Conservation (phyloP, 1,140 invertebrate genomes). For the Trypoxylus dichotomus region DNA sequence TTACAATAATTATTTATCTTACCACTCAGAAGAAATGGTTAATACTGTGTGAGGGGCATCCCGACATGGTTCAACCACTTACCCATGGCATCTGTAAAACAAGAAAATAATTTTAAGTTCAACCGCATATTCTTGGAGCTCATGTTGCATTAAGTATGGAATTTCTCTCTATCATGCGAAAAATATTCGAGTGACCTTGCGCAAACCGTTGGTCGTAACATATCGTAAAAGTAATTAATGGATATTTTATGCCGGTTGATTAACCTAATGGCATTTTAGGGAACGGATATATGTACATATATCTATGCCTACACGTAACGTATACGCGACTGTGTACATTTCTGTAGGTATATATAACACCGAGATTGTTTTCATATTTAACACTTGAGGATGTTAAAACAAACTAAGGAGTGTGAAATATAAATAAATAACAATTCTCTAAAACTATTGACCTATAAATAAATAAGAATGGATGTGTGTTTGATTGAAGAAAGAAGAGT, state of each 20-base stretch:
- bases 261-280: slow-evolving; percentile 25
- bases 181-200: slow-evolving; percentile 8
- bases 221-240: slow-evolving; percentile 16
- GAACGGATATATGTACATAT: slow-evolving; percentile 2
- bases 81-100: slow-evolving; percentile 66
- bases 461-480: background rate
- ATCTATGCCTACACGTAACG: slow-evolving; percentile 6
- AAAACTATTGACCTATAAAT: slow-evolving; percentile 7
- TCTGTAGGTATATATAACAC: slow-evolving; percentile 3
- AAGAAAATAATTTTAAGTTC: slow-evolving; percentile 48
- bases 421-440: background rate
- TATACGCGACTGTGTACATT: slow-evolving; percentile 8
- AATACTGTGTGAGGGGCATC: slow-evolving; percentile 29
- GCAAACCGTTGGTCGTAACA: background rate
- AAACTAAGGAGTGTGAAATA: slow-evolving; percentile 10
- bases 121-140: background rate
- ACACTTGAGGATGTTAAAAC: background rate
- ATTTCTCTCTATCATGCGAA: slow-evolving; percentile 4
- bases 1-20: slow-evolving; percentile 5
- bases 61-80: slow-evolving; percentile 50
- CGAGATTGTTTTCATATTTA: slow-evolving; percentile 17
- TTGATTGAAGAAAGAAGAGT: background rate
- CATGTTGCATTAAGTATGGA: slow-evolving; percentile 8
- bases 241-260: slow-evolving; percentile 20
- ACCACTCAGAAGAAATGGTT: background rate